Evolutionary conservation across 2,797 vertebrate genomes (phyloP), one percentile per base, ranked within the genome.

Genomic region (Parauchenoglanis ngamensis): DNA sequence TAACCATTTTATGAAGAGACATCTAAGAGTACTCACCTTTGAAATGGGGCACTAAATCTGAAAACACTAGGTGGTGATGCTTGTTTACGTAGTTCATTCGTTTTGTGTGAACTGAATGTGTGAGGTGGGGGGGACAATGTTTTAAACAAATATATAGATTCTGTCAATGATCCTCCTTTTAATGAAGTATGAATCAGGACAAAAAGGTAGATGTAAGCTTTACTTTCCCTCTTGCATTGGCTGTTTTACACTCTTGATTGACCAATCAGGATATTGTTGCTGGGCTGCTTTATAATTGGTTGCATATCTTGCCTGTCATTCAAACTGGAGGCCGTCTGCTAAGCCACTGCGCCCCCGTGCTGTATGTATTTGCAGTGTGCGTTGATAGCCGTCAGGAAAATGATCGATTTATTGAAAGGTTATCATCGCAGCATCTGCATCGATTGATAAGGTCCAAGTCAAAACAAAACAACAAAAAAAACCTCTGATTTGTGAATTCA

Each of bases 221-320:
- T 35, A 19, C 13, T 78, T 77, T 78, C 54, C 76, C 0, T 78
- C 4, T 2, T n/a, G 81, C 59, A 93, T 93, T 92, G 92, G 91
- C 82, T 88, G 10, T 23, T 72, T 35, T n/a, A 11, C 46, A 4
- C 49, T 77, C 57, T n/a, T 3, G 25, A 3, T 35, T 85, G 56
- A 31, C 91, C 91, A 92, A 93, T 92, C 76, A 85, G 87, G 68
- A 54, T 65, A 87, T 87, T 93, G 93, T 93, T 94, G 92, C 92
- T 92, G 93, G 84, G 93, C 91, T 84, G 85, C 80, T 82, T n/a
- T 65, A 19, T 72, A 73, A 40, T 46, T 79, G 82, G 89, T 91
- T 93, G 90, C 91, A 49, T 80, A 57, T n/a, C 31, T 11, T 49
- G 25, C 57, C 77, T 93, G 90, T 89, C 92, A 88, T 13, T 93